Evolutionary conservation across 2,797 vertebrate genomes (phyloP).

Genomic region (Malacoraja senta): DNA sequence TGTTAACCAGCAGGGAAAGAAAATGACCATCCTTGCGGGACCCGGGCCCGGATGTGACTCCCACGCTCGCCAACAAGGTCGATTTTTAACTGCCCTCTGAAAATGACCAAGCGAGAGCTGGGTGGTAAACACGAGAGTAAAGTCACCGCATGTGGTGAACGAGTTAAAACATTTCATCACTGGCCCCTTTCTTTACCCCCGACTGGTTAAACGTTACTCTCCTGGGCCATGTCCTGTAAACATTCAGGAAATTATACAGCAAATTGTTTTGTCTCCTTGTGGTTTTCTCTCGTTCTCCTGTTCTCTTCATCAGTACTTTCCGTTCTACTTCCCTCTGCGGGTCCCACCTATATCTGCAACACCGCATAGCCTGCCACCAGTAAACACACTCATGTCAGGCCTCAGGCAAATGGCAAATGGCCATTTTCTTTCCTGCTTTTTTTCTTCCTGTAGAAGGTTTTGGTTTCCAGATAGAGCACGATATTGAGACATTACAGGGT

Average conservation of each 20-base stretch:
- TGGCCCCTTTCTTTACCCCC: neutral
- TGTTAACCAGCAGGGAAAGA: no score
- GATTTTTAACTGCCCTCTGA: no score
- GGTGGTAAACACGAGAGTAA: no score
- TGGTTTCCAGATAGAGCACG: neutral
- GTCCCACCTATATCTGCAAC: neutral
- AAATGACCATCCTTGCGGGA: no score
- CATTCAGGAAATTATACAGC: neutral
- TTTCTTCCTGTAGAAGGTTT: neutral
- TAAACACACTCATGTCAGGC: neutral
- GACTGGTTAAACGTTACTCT: no score
- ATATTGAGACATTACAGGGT: neutral
- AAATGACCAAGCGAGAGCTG: no score
- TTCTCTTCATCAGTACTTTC: neutral
- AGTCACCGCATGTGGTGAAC: no score
- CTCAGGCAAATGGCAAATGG: neutral
- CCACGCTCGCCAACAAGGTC: no score
- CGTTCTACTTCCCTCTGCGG: neutral
- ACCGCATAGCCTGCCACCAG: neutral
- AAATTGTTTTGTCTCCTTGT: neutral
- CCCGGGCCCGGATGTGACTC: no score
- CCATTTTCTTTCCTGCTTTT: neutral
- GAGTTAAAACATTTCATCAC: neutral
- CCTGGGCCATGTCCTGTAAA: neutral
- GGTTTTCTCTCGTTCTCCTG: neutral